These are phyloP conservation scores for Menura novaehollandiae DNA, from an alignment of 2,113 vertebrate species.

Conservation along the genomic window DNA sequence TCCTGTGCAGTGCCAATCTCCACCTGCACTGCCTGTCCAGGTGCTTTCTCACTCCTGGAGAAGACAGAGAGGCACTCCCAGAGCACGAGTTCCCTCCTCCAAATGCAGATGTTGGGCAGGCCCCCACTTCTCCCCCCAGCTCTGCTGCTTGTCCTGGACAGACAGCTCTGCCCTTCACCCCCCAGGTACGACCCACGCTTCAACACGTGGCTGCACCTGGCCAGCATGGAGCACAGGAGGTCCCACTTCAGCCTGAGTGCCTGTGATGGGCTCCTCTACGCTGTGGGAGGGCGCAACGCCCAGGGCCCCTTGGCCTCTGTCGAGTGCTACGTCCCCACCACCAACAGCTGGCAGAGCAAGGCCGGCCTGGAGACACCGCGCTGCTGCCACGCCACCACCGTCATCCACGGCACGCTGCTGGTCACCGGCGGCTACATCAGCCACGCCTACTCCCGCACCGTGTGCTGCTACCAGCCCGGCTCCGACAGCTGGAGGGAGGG, in stretches of 20 bases:
- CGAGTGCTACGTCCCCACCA: constrained; percentile 80
- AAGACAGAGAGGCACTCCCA: not conserved
- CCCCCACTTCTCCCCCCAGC: not conserved
- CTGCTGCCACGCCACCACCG: constrained; percentile 79
- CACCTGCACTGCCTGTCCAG: not conserved
- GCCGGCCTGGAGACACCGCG: constrained; percentile 77
- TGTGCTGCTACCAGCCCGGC: constrained; percentile 70
- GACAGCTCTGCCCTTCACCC: not conserved
- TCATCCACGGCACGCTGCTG: constrained; percentile 76
- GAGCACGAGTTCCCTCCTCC: not conserved
- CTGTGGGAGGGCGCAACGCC: constrained; percentile 78
- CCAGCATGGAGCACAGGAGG: constrained; percentile 80
- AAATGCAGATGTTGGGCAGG: not conserved
- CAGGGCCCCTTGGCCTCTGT: constrained; percentile 75
- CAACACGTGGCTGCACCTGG: constrained; percentile 83
- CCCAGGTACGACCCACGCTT: constrained; percentile 83
- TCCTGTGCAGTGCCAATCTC: not conserved
- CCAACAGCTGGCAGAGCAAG: constrained; percentile 81
- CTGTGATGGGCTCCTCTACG: constrained; percentile 76
- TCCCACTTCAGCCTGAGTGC: constrained; percentile 83
- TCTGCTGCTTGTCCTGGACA: not conserved
- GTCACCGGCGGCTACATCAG: constrained; percentile 80
- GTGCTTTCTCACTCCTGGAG: not conserved
- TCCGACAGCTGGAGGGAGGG: constrained; percentile 73
- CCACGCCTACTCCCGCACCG: constrained; percentile 79